Conservation (phyloP, 1,140 invertebrate genomes). For the Drosophila mauritiana region DNA sequence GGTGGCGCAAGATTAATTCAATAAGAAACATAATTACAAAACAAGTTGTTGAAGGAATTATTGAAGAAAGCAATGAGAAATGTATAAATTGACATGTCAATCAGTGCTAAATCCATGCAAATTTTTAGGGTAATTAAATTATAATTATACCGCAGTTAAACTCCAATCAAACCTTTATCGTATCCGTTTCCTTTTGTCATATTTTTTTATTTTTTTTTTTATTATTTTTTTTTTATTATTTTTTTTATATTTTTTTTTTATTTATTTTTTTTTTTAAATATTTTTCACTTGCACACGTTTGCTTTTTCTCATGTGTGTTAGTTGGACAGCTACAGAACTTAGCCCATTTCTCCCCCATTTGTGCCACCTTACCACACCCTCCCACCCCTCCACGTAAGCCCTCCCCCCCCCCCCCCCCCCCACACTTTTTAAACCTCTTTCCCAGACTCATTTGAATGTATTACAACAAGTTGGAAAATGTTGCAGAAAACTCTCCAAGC, state of each 20-base stretch:
- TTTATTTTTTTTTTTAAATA: conserved; percentile 10
- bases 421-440: background rate
- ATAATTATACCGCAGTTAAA: no score
- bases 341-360: background rate
- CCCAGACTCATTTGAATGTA: conserved; percentile 71
- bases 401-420: background rate
- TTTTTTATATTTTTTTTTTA: conserved; percentile 5
- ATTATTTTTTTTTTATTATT: no score
- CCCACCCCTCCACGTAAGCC: background rate
- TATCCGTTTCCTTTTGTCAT: no score
- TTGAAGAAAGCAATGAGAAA: background rate
- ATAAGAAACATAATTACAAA: background rate
- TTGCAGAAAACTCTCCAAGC: conserved; percentile 32
- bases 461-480: conserved; percentile 70
- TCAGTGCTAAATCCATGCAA: no score
- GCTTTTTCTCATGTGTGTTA: conserved; percentile 44
- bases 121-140: no score
- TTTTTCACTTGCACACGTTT: conserved; percentile 50
- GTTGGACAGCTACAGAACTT: background rate
- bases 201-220: no score
- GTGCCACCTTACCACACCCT: background rate
- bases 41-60: no score
- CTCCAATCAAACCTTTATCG: no score
- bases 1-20: background rate
- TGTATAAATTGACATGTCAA: background rate